phyloP scores from a whole-genome alignment of 2,888 invertebrate genomes.

The Dynastes hyllus region DNA sequence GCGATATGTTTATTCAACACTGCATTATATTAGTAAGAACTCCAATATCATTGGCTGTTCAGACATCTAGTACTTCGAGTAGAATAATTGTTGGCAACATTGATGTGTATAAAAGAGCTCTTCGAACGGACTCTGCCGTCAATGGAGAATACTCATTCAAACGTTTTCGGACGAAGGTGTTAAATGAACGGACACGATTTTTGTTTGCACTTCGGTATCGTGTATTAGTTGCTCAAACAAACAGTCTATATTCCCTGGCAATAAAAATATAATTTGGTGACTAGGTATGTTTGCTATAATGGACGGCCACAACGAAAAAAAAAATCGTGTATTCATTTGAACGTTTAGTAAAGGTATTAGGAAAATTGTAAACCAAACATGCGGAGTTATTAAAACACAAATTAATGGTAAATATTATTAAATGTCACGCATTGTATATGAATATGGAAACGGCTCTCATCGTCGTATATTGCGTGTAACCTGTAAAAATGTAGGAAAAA shows the following conservation, averaged over 20 bases:
- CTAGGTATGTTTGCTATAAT: constrained; percentile 41
- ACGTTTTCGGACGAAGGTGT: constrained; percentile 44
- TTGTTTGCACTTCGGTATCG: constrained; percentile 47
- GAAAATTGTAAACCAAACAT: constrained; percentile 43
- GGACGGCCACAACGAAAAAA: constrained; percentile 28
- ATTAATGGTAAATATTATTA: constrained; percentile 45
- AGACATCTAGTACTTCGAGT: constrained; percentile 4
- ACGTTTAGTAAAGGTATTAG: constrained; percentile 44
- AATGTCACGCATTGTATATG: constrained; percentile 31
- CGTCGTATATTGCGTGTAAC: constrained; percentile 11
- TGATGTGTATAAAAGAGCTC: constrained; percentile 31
- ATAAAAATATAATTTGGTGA: constrained; percentile 48
- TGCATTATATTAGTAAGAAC: background rate
- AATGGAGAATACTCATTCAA: constrained; percentile 41
- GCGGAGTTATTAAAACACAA: constrained; percentile 46
- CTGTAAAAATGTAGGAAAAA: constrained; percentile 36
- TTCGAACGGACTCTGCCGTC: constrained; percentile 10
- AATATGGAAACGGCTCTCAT: constrained; percentile 36
- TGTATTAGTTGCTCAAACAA: constrained; percentile 48
- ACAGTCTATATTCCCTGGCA: constrained; percentile 37
- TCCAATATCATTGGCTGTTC: constrained; percentile 8
- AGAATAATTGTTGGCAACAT: constrained; percentile 30
- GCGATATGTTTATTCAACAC: background rate
- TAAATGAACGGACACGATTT: constrained; percentile 49
- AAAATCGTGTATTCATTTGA: constrained; percentile 27